Conservation (phyloP, 1,140 invertebrate genomes). For the Megalopta genalis region DNA sequence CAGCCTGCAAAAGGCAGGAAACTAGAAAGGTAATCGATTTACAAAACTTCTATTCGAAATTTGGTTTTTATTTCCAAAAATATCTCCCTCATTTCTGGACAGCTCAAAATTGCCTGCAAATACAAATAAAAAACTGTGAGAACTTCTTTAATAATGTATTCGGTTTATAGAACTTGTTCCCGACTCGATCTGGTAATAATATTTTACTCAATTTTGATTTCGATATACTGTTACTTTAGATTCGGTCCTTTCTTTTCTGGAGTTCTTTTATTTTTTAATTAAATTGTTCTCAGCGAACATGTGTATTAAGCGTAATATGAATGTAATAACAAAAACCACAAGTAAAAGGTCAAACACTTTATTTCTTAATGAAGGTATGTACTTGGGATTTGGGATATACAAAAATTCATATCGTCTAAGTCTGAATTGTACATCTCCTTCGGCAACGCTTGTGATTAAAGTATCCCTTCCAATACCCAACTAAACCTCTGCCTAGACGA, state of each 20-base stretch:
- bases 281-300: no score
- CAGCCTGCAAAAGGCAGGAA: constrained; percentile 54
- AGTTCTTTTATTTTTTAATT: neutral
- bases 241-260: neutral
- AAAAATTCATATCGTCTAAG: constrained; percentile 66
- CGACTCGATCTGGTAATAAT: constrained; percentile 31
- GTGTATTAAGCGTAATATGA: constrained; percentile 18
- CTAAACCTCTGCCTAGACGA: constrained; percentile 85
- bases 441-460: constrained; percentile 88
- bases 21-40: constrained; percentile 69
- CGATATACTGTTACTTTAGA: neutral
- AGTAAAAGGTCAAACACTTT: constrained; percentile 71
- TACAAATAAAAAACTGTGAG: constrained; percentile 76
- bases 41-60: constrained; percentile 75
- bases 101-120: constrained; percentile 80
- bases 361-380: constrained; percentile 60
- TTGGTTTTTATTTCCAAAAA: constrained; percentile 82
- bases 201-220: neutral
- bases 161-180: constrained; percentile 64
- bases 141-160: constrained; percentile 57
- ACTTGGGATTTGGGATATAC: constrained; percentile 63
- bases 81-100: constrained; percentile 75
- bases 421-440: constrained; percentile 78
- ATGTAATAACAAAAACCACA: constrained; percentile 60
- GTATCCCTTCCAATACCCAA: constrained; percentile 88